A percentile compares a stretch with the other conserved stretches of the same genome.
phyloP scores from a whole-genome alignment of 2,113 vertebrate species.

The Glaucidium brasilianum region DNA sequence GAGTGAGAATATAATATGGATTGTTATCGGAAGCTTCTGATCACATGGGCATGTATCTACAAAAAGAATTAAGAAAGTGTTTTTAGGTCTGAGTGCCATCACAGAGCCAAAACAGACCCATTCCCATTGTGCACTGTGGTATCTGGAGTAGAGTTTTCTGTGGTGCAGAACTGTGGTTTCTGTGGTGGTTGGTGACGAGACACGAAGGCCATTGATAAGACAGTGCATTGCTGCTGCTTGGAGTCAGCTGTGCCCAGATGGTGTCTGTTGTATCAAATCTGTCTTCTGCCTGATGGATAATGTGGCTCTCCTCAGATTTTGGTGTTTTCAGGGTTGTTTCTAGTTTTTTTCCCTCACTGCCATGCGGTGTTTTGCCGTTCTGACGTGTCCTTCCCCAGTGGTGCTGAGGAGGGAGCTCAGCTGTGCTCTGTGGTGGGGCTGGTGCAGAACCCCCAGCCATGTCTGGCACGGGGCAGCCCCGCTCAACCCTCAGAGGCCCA shows the following conservation, averaged over 20 bases:
- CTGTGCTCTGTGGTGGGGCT: background rate
- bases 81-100: background rate
- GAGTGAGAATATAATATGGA: background rate
- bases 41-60: background rate
- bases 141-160: background rate
- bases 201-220: accelerated
- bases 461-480: accelerated
- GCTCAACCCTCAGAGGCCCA: background rate
- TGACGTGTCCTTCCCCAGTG: background rate
- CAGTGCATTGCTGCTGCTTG: accelerated
- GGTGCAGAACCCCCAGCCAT: accelerated
- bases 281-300: background rate
- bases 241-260: background rate
- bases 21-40: background rate
- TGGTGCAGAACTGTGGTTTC: background rate
- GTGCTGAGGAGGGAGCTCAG: background rate
- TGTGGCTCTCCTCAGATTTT: accelerated
- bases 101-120: background rate
- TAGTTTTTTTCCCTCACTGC: accelerated
- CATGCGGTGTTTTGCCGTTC: background rate
- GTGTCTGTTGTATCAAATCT: background rate
- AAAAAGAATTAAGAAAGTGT: background rate
- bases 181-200: background rate
- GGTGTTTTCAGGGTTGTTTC: background rate
- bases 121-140: background rate